phyloP scores from a whole-genome alignment of 2,113 vertebrate species.

The Mirounga angustirostris region DNA sequence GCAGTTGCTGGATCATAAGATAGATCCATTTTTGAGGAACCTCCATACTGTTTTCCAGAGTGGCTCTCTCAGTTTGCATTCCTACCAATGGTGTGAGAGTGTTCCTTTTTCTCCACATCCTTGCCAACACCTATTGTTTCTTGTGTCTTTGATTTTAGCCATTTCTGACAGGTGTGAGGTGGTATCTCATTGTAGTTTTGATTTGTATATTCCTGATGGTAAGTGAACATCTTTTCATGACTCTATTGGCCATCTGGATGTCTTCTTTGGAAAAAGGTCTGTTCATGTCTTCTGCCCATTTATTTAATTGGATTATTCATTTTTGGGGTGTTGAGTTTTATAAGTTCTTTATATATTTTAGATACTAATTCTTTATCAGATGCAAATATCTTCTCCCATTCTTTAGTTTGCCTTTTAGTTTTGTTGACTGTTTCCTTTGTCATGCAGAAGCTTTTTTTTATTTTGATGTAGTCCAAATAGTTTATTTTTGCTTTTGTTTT shows the following conservation, averaged over 20 bases:
- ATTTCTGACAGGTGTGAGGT: background rate
- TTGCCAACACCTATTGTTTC: background rate
- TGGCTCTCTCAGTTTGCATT: background rate
- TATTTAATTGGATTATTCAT: background rate
- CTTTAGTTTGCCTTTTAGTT: background rate
- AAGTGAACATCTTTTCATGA: background rate
- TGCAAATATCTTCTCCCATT: background rate
- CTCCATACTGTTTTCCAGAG: background rate
- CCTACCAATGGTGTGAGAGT: background rate
- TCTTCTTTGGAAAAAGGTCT: background rate
- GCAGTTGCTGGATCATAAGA: background rate
- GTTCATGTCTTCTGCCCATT: background rate
- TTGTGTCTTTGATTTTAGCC: background rate
- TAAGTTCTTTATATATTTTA: background rate
- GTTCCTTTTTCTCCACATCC: background rate
- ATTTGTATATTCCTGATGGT: background rate
- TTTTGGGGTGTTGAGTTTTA: background rate
- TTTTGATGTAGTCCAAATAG: background rate
- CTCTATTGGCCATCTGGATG: background rate
- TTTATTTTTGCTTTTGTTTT: background rate
- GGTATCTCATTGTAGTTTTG: background rate
- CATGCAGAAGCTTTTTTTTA: background rate
- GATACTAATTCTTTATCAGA: background rate
- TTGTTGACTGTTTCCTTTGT: background rate
- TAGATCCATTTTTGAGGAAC: background rate